Evolutionary conservation across 2,797 vertebrate species (phyloP).

Genomic region (Myotis planiceps): DNA sequence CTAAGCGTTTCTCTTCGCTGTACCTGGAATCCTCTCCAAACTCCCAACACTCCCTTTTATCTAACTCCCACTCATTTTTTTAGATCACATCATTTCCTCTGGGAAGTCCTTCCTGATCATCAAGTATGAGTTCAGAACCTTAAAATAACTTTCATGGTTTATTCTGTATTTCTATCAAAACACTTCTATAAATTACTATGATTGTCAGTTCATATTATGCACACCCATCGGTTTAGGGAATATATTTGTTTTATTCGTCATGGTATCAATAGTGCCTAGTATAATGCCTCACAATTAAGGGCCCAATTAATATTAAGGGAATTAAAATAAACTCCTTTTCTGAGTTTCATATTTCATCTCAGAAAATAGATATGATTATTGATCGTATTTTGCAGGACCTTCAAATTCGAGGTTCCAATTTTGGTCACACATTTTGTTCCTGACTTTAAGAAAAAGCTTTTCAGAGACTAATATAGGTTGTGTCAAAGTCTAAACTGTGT

Average conservation of each 20-base stretch:
- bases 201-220: not conserved
- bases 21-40: not conserved
- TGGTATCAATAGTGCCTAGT: not conserved
- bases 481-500: not conserved
- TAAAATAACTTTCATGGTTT: not conserved
- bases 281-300: not conserved
- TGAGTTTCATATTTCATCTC: not conserved
- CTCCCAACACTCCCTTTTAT: not conserved
- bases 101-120: not conserved
- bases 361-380: not conserved
- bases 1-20: not conserved
- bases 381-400: not conserved
- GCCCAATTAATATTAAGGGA: not conserved
- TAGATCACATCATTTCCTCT: not conserved
- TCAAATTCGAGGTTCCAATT: slow-evolving; percentile 42
- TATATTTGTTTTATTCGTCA: not conserved
- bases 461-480: not conserved
- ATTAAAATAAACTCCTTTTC: slow-evolving; percentile 21
- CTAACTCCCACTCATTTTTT: not conserved
- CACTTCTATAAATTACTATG: not conserved
- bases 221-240: not conserved
- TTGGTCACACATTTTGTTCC: slow-evolving; percentile 29
- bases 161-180: slow-evolving; percentile 29
- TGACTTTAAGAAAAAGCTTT: slow-evolving; percentile 37
- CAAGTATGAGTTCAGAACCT: not conserved